Evolutionary conservation across 2,113 vertebrate genomes (phyloP).

Genomic region (Rhombomys opimus): DNA sequence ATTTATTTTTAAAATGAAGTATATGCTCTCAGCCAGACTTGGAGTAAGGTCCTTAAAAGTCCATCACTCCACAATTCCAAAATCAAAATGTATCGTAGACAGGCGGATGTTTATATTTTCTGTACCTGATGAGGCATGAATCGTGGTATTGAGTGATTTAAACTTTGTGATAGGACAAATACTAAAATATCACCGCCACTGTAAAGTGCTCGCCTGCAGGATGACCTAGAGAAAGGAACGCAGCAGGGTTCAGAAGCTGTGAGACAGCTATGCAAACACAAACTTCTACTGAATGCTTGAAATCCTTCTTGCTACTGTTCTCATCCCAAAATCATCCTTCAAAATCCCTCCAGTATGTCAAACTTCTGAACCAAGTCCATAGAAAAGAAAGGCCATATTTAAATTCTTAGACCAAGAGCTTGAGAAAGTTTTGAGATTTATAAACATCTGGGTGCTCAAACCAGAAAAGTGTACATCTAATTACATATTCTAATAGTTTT

Average conservation of each 20-base stretch:
- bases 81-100: neutral
- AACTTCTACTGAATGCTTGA: neutral
- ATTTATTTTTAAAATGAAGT: neutral
- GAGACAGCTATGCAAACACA: neutral
- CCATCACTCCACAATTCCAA: neutral
- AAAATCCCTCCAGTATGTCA: slow-evolving; percentile 41
- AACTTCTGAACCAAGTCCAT: slow-evolving; percentile 49
- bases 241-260: neutral
- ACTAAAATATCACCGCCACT: neutral
- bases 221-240: neutral
- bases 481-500: neutral
- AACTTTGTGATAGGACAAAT: neutral
- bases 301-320: slow-evolving; percentile 54
- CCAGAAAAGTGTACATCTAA: slow-evolving; percentile 51
- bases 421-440: slow-evolving; percentile 51
- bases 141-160: neutral
- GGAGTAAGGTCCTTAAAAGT: neutral
- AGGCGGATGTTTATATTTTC: neutral
- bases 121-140: neutral
- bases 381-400: slow-evolving; percentile 22
- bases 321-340: slow-evolving; percentile 26
- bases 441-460: slow-evolving; percentile 36
- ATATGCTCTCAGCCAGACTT: neutral
- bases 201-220: neutral
- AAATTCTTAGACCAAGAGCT: slow-evolving; percentile 36